Base-by-base conservation (phyloP, 1,140 invertebrate species). In the Ectropis grisescens region DNA sequence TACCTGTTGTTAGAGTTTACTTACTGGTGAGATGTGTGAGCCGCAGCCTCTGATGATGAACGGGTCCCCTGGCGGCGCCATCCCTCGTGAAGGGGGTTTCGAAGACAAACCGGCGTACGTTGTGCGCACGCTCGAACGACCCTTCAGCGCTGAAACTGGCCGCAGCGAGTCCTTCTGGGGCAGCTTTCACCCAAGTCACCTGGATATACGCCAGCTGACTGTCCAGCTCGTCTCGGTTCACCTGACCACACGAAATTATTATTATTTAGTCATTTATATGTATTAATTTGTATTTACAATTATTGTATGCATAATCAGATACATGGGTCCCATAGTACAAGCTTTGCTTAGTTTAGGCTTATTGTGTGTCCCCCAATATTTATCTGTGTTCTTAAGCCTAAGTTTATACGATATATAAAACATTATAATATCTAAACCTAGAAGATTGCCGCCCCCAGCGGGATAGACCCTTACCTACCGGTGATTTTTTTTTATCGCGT, bases 41-140 rank as follows among this genome's bases (percentile, higher is more conserved):
- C 35, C 93, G 80, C 66, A 96, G 93, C 86, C 91, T 91, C 72
- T 97, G 95, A 45, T 97, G 92, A 58, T 94, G 89, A 0, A 94
- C 91, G 47, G 86, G 89, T 1, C 93, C 94, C 16, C 90, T 85
- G 0, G 91, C 88, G 54, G 87, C 87, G 1, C 93, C 93, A 37
- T 92, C 90, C 58, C 91, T 87, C 1, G 94, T 96, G 67, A 97
- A 97, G 1, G 95, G 95, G 8, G 93, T 96, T 75, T 97, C 94
- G 74, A 92, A 97, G 88, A 96, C 93, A 59, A 97, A 97, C 28
- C 87, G 87, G 30, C 85, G 86, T 11, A 97, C 88, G 68, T 97
- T 93, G 62, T 97, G 94, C 67, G 91, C 94, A 24, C 91, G 87
- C 27, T 79, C 69, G 55, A 76, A 76, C 2, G 60, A 35, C 14